Conservation (phyloP, 2,888 invertebrate genomes). For the Mythimna lalbum region DNA sequence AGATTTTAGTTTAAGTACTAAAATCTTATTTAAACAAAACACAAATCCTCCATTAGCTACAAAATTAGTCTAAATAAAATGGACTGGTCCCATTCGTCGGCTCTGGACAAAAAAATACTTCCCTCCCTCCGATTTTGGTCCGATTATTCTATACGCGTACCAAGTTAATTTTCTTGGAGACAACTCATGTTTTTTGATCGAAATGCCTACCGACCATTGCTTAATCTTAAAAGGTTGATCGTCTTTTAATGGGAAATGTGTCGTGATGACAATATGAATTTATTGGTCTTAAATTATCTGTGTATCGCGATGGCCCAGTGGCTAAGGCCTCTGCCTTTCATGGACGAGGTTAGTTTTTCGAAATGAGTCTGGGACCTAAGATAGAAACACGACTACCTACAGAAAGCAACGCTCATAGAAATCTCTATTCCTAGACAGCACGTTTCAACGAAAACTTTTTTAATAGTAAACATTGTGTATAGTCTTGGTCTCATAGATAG, state of each 20-base stretch:
- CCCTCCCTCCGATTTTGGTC: constrained; percentile 21
- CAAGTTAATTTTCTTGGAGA: constrained; percentile 50
- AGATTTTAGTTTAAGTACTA: neutral
- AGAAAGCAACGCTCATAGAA: no score
- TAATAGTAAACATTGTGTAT: no score
- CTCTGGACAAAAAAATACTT: constrained; percentile 16
- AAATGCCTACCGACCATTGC: constrained; percentile 40
- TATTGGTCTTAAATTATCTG: neutral
- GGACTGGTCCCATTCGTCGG: neutral
- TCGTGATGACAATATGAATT: constrained; percentile 35
- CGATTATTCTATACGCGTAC: constrained; percentile 57
- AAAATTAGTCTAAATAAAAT: constrained; percentile 12
- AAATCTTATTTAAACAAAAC: neutral
- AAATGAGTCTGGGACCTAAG: no score
- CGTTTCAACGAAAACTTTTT: no score
- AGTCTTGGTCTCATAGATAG: no score
- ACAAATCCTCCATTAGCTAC: constrained; percentile 17
- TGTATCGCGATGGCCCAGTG: no score
- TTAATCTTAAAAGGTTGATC: constrained; percentile 59
- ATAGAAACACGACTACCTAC: no score
- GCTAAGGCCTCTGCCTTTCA: no score
- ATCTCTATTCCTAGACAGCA: no score
- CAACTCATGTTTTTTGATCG: constrained; percentile 57
- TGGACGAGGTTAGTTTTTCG: no score
- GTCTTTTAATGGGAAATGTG: constrained; percentile 44